These are phyloP conservation scores for Eolophus roseicapilla DNA, from an alignment of 2,113 vertebrate genomes.

Conservation along the genomic window DNA sequence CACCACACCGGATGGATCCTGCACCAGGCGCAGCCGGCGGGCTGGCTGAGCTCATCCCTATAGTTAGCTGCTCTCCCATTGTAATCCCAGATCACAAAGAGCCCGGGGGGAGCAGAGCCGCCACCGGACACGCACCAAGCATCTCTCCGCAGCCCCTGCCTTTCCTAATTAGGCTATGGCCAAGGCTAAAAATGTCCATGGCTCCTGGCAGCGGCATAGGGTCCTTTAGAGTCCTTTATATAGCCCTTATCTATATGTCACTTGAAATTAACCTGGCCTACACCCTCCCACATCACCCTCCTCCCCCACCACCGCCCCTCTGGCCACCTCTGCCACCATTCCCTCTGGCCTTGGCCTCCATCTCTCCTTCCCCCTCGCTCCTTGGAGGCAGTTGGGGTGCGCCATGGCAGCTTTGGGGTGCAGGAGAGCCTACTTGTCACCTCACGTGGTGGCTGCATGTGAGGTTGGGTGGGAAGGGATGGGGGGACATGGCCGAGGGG, in stretches of 20 bases:
- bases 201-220: slow-evolving; percentile 22
- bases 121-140: slow-evolving; percentile 52
- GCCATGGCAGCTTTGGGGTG: neutral
- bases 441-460: neutral
- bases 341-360: neutral
- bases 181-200: slow-evolving; percentile 42
- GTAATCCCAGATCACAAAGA: slow-evolving; percentile 73
- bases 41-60: slow-evolving; percentile 68
- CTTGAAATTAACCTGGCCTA: slow-evolving; percentile 60
- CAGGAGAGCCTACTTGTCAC: slow-evolving; percentile 4
- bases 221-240: slow-evolving; percentile 70
- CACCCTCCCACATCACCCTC: slow-evolving; percentile 8
- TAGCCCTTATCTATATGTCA: slow-evolving; percentile 67
- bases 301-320: neutral
- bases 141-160: slow-evolving; percentile 54
- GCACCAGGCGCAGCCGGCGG: neutral
- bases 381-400: neutral
- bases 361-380: neutral
- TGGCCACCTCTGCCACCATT: neutral
- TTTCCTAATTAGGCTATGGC: slow-evolving; percentile 75
- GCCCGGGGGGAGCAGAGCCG: neutral
- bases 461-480: neutral
- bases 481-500: neutral
- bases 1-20: accelerated
- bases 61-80: slow-evolving; percentile 68